phyloP scores from a whole-genome alignment of 2,888 invertebrate species.

The Drosophila kambysellisi region DNA sequence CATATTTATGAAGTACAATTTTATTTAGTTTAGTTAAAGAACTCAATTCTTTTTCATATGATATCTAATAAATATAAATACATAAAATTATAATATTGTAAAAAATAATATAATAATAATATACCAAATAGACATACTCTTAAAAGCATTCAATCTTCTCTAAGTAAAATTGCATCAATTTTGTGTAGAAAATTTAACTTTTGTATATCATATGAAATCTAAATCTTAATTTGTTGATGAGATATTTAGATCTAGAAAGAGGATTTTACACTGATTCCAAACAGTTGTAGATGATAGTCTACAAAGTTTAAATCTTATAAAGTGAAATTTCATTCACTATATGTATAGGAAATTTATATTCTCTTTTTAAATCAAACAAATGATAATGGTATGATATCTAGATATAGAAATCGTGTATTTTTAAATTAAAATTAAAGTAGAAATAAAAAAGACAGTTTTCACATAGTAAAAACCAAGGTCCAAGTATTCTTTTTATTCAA shows the following conservation, averaged over 20 bases:
- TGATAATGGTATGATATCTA: neutral
- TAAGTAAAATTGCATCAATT: neutral
- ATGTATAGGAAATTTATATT: neutral
- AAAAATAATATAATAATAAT: no score
- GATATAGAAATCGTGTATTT: neutral
- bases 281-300: neutral
- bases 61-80: no score
- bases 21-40: no score
- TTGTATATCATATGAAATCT: neutral
- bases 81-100: no score
- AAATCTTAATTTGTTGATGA: no score
- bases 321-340: neutral
- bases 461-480: constrained; percentile 2
- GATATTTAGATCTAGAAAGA: no score
- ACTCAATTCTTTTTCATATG: no score
- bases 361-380: no score
- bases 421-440: neutral
- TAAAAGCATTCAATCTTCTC: neutral
- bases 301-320: no score
- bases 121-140: no score
- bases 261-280: neutral
- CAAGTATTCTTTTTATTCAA: neutral
- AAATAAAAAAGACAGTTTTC: neutral
- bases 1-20: neutral
- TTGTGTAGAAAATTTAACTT: neutral